phyloP scores from a whole-genome alignment of 2,888 invertebrate genomes.

The Cephus spinipes region DNA sequence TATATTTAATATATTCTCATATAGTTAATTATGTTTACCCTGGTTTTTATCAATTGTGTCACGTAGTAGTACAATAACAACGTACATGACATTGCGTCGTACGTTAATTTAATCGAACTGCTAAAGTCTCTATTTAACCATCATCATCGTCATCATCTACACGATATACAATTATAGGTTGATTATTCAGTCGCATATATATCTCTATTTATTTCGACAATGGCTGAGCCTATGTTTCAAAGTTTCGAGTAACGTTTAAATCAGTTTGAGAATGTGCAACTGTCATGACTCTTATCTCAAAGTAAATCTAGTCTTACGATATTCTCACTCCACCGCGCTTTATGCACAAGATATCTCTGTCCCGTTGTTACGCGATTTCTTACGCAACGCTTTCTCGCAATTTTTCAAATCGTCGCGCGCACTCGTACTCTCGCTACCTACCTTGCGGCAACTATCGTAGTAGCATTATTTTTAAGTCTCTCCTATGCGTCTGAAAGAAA shows the following conservation, averaged over 20 bases:
- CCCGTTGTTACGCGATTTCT: not conserved
- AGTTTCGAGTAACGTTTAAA: constrained; percentile 7
- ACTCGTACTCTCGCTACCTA: not conserved
- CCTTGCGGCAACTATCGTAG: not conserved
- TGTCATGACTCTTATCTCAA: not conserved
- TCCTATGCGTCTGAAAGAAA: not conserved
- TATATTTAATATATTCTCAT: constrained; percentile 12
- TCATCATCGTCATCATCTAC: constrained; percentile 26
- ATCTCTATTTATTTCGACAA: constrained; percentile 5
- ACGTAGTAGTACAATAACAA: not conserved
- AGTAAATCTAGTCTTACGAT: not conserved
- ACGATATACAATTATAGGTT: constrained; percentile 40
- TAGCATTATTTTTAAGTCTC: not conserved
- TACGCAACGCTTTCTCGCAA: not conserved
- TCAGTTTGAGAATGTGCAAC: not conserved
- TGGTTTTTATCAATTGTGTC: constrained; percentile 46
- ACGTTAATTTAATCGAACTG: constrained; percentile 15
- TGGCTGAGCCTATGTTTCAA: constrained; percentile 19
- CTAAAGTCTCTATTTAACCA: constrained; percentile 2
- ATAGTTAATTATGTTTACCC: constrained; percentile 40
- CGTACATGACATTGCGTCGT: constrained; percentile 6
- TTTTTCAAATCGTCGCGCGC: not conserved
- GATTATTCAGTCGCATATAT: constrained; percentile 52
- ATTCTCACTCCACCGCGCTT: not conserved
- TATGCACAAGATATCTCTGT: not conserved